Conservation (phyloP, 1,140 invertebrate genomes). For the Drosophila kikkawai region DNA sequence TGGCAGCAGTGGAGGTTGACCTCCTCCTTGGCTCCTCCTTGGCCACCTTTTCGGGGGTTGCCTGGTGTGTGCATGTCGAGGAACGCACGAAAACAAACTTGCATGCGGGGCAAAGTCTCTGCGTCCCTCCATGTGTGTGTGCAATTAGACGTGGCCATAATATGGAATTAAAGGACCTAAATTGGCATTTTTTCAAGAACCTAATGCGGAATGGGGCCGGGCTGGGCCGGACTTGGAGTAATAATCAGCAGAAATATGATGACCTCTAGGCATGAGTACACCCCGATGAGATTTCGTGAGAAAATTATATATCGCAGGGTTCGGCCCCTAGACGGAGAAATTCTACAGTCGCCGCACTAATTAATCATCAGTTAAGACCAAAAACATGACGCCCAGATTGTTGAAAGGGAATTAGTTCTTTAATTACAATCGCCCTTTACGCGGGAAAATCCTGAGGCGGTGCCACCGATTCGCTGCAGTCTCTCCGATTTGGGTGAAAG, state of each 20-base stretch:
- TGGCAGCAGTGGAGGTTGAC: slow-evolving; percentile 18
- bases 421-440: slow-evolving; percentile 52
- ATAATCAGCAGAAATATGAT: slow-evolving; percentile 61
- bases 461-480: slow-evolving; percentile 37
- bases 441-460: slow-evolving; percentile 9
- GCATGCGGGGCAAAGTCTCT: slow-evolving; percentile 23
- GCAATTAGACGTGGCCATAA: slow-evolving; percentile 66
- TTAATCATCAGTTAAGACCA: slow-evolving; percentile 77
- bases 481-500: slow-evolving; percentile 40
- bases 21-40: not conserved
- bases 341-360: slow-evolving; percentile 61
- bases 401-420: slow-evolving; percentile 68
- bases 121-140: slow-evolving; percentile 21
- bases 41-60: slow-evolving; percentile 5
- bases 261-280: slow-evolving; percentile 63
- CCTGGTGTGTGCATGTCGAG: slow-evolving; percentile 51
- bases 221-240: slow-evolving; percentile 15
- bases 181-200: slow-evolving; percentile 61
- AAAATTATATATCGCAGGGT: slow-evolving; percentile 65
- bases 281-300: slow-evolving; percentile 60
- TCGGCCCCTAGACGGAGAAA: slow-evolving; percentile 27
- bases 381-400: slow-evolving; percentile 67
- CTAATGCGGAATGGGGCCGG: slow-evolving; percentile 44
- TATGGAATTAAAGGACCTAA: slow-evolving; percentile 72
- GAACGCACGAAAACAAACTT: slow-evolving; percentile 63